Percentiles rank a stretch among this genome's conserved stretches.
phyloP scores from a whole-genome alignment of 2,888 invertebrate genomes.

The Pseudolycoriella hygida region DNA sequence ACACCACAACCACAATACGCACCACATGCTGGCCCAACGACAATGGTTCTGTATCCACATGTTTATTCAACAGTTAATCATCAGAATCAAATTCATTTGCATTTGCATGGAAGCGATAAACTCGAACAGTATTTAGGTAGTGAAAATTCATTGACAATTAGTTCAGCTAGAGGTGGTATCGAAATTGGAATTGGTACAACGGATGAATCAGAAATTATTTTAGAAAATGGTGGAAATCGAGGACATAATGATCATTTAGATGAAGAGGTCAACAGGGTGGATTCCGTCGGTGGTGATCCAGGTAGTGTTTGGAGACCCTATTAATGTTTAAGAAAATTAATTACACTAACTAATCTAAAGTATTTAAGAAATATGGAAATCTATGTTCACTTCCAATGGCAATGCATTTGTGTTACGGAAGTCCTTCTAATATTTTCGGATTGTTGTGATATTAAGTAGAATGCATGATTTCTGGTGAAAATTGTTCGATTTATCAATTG shows the following conservation, averaged over 20 bases:
- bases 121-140: slow-evolving; percentile 44
- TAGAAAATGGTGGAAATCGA: slow-evolving; percentile 26
- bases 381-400: too few species aligned
- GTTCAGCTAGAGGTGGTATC: slow-evolving; percentile 36
- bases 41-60: slow-evolving; percentile 61
- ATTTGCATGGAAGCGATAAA: slow-evolving; percentile 50
- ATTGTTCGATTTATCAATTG: too few species aligned
- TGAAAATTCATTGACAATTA: slow-evolving; percentile 37
- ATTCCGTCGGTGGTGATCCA: slow-evolving; percentile 28
- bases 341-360: too few species aligned
- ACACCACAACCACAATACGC: slow-evolving; percentile 38
- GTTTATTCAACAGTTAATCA: slow-evolving; percentile 62
- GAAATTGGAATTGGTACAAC: slow-evolving; percentile 32
- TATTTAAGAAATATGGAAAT: too few species aligned
- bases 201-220: slow-evolving; percentile 21
- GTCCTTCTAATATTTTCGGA: too few species aligned
- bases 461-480: too few species aligned
- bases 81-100: slow-evolving; percentile 72
- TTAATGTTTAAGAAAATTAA: slow-evolving; percentile 27
- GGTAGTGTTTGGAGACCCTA: slow-evolving; percentile 60
- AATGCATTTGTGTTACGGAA: too few species aligned
- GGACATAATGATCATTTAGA: slow-evolving; percentile 32
- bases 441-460: too few species aligned
- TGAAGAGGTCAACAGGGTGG: slow-evolving; percentile 31
- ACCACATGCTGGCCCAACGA: slow-evolving; percentile 35